Conservation (phyloP, 2,888 invertebrate species). For the Griposia aprilina region DNA sequence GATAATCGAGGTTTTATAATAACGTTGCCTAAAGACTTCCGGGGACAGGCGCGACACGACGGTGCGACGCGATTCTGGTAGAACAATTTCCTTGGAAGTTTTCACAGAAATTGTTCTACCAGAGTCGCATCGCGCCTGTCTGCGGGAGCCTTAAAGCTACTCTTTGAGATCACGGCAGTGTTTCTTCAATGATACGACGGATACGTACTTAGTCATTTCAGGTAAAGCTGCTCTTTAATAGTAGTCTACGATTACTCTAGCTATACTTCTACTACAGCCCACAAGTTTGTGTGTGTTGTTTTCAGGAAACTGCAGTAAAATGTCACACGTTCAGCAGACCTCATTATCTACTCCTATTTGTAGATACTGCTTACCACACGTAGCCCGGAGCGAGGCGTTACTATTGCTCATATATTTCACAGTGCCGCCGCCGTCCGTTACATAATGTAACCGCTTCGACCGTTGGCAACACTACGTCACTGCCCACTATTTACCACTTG, state of each 20-base stretch:
- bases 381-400: slow-evolving; percentile 58
- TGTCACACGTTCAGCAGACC: slow-evolving; percentile 20
- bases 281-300: neutral
- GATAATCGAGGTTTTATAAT: slow-evolving; percentile 7
- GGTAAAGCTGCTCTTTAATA: neutral
- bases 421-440: slow-evolving; percentile 58
- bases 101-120: too few species aligned
- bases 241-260: neutral
- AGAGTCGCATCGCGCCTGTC: too few species aligned
- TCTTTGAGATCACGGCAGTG: neutral
- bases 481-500: slow-evolving; percentile 60
- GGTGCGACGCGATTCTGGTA: too few species aligned
- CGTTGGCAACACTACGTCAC: slow-evolving; percentile 67
- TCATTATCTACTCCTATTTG: slow-evolving; percentile 23
- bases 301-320: slow-evolving; percentile 33
- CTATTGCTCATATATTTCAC: slow-evolving; percentile 57
- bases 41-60: too few species aligned
- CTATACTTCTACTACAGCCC: neutral
- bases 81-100: too few species aligned
- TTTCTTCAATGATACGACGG: neutral
- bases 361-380: slow-evolving; percentile 55
- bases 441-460: slow-evolving; percentile 69
- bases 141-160: too few species aligned
- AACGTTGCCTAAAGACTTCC: neutral
- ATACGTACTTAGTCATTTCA: neutral